phyloP scores from a whole-genome alignment of 2,888 invertebrate species.

The Pinctada fucata region DNA sequence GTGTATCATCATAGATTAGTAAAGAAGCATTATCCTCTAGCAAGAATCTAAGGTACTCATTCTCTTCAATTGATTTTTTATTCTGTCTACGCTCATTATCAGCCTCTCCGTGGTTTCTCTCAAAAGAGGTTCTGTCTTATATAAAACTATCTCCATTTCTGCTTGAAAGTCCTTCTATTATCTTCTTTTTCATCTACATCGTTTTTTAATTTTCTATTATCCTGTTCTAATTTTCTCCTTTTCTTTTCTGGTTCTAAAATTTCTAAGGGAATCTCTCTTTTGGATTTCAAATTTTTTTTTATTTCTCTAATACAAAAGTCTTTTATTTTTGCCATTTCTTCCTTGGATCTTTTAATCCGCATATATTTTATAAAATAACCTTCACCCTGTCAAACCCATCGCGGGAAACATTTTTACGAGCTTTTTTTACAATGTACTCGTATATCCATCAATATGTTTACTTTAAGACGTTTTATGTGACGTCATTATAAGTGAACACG shows the following conservation, averaged over 20 bases:
- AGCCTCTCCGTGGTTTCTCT: neutral
- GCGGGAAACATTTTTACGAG: no score
- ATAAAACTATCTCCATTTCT: conserved; percentile 5
- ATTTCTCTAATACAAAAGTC: conserved; percentile 4
- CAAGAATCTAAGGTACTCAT: conserved; percentile 9
- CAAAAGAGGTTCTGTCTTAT: conserved; percentile 1
- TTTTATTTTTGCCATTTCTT: neutral
- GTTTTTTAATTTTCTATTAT: neutral
- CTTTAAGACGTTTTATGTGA: no score
- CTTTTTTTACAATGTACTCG: no score
- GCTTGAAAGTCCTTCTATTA: no score
- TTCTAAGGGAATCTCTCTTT: neutral
- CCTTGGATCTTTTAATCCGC: conserved; percentile 1
- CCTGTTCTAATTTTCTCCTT: conserved; percentile 1
- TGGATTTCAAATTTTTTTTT: neutral
- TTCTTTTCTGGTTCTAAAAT: neutral
- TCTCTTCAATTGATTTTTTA: neutral
- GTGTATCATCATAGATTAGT: conserved; percentile 5
- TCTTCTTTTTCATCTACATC: neutral
- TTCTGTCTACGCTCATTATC: neutral
- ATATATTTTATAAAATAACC: no score
- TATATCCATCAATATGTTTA: no score
- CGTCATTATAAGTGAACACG: no score
- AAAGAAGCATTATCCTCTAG: neutral
- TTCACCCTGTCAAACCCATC: no score